phyloP scores from a whole-genome alignment of 2,888 invertebrate species.

The Schrankia costaestrigalis region DNA sequence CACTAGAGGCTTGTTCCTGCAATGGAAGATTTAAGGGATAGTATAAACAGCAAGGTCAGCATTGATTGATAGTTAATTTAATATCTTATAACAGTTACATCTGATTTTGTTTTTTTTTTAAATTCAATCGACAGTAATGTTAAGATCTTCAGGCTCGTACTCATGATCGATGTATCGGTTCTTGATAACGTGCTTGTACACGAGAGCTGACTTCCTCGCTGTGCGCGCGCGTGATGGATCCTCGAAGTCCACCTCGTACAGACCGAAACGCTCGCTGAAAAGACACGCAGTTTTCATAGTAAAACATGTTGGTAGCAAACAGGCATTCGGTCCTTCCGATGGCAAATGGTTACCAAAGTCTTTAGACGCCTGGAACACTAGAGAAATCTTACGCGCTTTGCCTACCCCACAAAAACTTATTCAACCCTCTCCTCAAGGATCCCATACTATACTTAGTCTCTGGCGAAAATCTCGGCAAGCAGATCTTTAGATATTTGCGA shows the following conservation, averaged over 20 bases:
- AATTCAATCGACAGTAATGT: conserved; percentile 48
- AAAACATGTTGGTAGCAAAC: conserved; percentile 80
- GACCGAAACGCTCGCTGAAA: conserved; percentile 84
- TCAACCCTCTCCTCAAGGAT: too few relatives aligned
- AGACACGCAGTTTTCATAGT: conserved; percentile 4
- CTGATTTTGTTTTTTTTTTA: too few relatives aligned
- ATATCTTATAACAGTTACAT: too few relatives aligned
- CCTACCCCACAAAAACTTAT: too few relatives aligned
- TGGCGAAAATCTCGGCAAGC: too few relatives aligned
- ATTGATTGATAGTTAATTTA: too few relatives aligned
- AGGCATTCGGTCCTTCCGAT: conserved; percentile 83
- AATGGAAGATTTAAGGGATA: too few relatives aligned
- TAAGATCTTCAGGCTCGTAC: conserved; percentile 49
- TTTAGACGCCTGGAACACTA: background rate
- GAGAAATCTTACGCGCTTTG: background rate
- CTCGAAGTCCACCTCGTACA: conserved; percentile 84
- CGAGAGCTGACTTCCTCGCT: conserved; percentile 82
- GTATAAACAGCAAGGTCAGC: too few relatives aligned
- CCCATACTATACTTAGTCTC: too few relatives aligned
- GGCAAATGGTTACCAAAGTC: background rate
- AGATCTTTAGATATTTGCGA: too few relatives aligned
- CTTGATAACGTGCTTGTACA: conserved; percentile 77
- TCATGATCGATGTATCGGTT: conserved; percentile 56
- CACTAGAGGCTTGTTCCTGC: too few relatives aligned
- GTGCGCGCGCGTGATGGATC: conserved; percentile 81